These are phyloP conservation scores for Nemotelus nigrinus DNA, from an alignment of 2,888 invertebrate species.

Conservation along the genomic window DNA sequence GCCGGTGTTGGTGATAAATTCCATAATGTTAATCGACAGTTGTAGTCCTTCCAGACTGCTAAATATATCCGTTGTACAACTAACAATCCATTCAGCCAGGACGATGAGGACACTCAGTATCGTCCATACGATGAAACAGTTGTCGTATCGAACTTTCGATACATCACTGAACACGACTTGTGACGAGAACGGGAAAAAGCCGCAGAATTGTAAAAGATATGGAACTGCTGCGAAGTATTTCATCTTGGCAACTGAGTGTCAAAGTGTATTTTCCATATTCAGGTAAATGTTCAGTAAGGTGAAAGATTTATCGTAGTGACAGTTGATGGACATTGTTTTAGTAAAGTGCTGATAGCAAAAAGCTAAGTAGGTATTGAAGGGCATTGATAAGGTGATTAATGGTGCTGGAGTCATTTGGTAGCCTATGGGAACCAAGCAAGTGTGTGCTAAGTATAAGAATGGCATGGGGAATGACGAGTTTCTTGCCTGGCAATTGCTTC, in stretches of 20 bases:
- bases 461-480: no score
- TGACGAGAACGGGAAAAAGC: slow-evolving; percentile 46
- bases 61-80: slow-evolving; percentile 14
- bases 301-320: no score
- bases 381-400: slow-evolving; percentile 12
- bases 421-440: no score
- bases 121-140: slow-evolving; percentile 42
- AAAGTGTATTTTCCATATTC: not conserved
- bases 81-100: slow-evolving; percentile 28
- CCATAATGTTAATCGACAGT: slow-evolving; percentile 46
- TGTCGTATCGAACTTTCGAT: slow-evolving; percentile 5
- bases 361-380: slow-evolving; percentile 6
- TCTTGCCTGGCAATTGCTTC: no score
- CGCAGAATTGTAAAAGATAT: slow-evolving; percentile 41
- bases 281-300: no score
- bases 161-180: slow-evolving; percentile 20
- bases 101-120: slow-evolving; percentile 25
- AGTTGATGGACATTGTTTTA: no score
- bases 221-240: slow-evolving; percentile 37
- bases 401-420: not conserved
- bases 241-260: slow-evolving; percentile 19
- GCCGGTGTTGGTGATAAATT: slow-evolving; percentile 45
- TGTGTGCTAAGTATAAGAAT: no score
- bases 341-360: not conserved
- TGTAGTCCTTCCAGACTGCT: slow-evolving; percentile 16